phyloP scores from a whole-genome alignment of 2,113 vertebrate genomes.

The Aleadryas rufinucha region DNA sequence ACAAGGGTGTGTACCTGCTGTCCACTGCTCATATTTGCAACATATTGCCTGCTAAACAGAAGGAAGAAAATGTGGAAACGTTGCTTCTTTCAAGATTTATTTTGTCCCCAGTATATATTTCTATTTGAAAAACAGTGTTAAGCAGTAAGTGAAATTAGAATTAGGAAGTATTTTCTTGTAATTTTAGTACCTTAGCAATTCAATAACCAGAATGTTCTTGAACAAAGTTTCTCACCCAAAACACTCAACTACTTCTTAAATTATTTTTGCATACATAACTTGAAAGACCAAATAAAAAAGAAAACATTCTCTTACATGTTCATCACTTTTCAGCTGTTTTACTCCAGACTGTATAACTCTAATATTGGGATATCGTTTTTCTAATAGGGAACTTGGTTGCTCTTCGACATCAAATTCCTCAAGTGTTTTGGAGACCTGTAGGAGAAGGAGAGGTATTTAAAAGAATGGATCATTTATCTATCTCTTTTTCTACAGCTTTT shows the following conservation, averaged over 20 bases:
- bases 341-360: conserved; percentile 86
- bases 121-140: neutral
- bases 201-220: neutral
- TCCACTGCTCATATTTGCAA: neutral
- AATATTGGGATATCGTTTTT: conserved; percentile 85
- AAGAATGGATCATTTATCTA: neutral
- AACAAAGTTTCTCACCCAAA: neutral
- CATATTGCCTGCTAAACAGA: neutral
- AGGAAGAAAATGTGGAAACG: neutral
- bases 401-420: conserved; percentile 95
- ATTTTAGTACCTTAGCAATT: neutral
- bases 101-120: neutral
- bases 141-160: neutral
- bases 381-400: conserved; percentile 75
- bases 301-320: conserved; percentile 74
- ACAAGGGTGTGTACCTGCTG: neutral
- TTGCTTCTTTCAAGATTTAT: neutral
- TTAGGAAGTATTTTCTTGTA: neutral
- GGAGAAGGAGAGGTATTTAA: neutral
- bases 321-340: conserved; percentile 73
- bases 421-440: conserved; percentile 85
- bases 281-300: neutral
- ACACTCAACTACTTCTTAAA: neutral
- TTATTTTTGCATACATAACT: neutral
- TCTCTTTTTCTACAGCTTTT: neutral